Conservation (phyloP, 2,797 vertebrate species). For the Dromococcyx pavoninus region DNA sequence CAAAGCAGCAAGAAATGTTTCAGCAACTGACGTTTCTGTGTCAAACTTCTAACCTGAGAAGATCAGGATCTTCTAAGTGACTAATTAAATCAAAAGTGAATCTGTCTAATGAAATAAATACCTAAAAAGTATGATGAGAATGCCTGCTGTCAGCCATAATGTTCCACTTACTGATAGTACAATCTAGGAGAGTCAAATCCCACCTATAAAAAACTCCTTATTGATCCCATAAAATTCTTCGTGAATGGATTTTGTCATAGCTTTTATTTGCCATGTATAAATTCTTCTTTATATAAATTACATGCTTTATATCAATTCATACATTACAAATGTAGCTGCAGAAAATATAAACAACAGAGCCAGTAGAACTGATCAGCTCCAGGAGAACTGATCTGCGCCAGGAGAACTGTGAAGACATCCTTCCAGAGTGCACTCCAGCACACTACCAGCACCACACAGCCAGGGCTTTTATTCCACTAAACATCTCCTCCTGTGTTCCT, state of each 20-base stretch:
- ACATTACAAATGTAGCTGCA: background rate
- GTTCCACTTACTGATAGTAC: background rate
- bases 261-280: background rate
- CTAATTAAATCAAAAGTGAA: slow-evolving; percentile 17
- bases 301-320: background rate
- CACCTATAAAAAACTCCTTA: background rate
- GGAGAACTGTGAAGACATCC: background rate
- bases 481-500: background rate
- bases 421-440: background rate
- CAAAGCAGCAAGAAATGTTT: background rate
- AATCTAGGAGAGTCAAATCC: background rate
- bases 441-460: background rate
- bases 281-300: background rate
- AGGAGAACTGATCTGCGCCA: background rate
- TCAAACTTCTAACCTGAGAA: background rate
- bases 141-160: background rate
- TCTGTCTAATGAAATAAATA: background rate
- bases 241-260: background rate
- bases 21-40: background rate
- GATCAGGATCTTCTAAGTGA: background rate
- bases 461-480: background rate
- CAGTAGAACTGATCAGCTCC: background rate
- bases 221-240: background rate
- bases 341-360: background rate
- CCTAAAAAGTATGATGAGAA: background rate